Evolutionary conservation across 2,888 invertebrate genomes (phyloP).

Genomic region (Leptogaster cylindrica): DNA sequence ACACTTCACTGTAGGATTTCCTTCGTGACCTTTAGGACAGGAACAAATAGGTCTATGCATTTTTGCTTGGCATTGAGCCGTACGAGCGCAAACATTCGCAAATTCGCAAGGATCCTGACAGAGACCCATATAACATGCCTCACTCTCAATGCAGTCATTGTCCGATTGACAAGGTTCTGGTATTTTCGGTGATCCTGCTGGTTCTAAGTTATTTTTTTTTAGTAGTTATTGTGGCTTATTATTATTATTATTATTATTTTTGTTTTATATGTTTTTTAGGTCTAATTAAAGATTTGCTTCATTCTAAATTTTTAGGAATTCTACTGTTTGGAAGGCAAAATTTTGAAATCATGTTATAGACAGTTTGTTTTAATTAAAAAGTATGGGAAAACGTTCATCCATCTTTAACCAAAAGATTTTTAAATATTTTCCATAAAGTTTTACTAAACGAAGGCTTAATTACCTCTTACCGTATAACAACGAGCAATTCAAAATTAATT

Average conservation of each 20-base stretch:
- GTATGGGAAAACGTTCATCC: too few relatives aligned
- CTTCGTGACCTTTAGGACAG: slow-evolving; percentile 80
- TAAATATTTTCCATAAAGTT: too few relatives aligned
- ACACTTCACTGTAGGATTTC: slow-evolving; percentile 83
- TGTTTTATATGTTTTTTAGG: slow-evolving; percentile 6
- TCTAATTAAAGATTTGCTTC: too few relatives aligned
- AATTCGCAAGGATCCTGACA: slow-evolving; percentile 86
- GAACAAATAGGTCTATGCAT: slow-evolving; percentile 84
- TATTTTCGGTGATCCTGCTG: slow-evolving; percentile 72
- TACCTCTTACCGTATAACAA: too few relatives aligned
- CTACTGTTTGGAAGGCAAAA: too few relatives aligned
- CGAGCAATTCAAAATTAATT: too few relatives aligned
- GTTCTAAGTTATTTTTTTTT: slow-evolving; percentile 64
- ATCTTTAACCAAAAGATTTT: too few relatives aligned
- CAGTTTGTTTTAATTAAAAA: too few relatives aligned
- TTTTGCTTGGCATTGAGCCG: slow-evolving; percentile 80
- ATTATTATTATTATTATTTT: slow-evolving; percentile 5
- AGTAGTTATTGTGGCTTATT: slow-evolving; percentile 37
- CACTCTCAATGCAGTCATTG: slow-evolving; percentile 81
- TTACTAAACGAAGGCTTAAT: too few relatives aligned
- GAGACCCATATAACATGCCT: slow-evolving; percentile 81
- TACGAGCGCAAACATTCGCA: slow-evolving; percentile 76
- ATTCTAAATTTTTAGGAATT: not conserved
- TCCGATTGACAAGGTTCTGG: slow-evolving; percentile 83
- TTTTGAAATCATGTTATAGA: too few relatives aligned